Evolutionary conservation across 2,888 invertebrate genomes (phyloP).

Genomic region (Pristionchus fissidentatus): DNA sequence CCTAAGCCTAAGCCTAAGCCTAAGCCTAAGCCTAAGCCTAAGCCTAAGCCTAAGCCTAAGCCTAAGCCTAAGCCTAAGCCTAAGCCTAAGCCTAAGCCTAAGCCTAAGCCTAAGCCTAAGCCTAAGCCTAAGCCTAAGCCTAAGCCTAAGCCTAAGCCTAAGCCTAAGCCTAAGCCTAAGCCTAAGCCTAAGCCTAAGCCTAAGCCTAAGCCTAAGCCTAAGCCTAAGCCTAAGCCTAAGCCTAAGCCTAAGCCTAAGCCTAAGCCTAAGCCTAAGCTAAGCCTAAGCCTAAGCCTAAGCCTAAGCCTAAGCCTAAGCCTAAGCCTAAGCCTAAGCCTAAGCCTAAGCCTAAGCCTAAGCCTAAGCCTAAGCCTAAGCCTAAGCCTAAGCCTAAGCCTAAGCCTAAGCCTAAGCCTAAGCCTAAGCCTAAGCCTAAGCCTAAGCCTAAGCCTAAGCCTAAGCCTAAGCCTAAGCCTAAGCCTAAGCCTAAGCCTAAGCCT

Average conservation of each 20-base stretch:
- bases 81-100: conserved; percentile 45
- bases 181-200: conserved; percentile 25
- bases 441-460: conserved; percentile 44
- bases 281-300: conserved; percentile 48
- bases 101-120: conserved; percentile 45
- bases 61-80: conserved; percentile 31
- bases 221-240: conserved; percentile 15
- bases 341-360: conserved; percentile 50
- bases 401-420: conserved; percentile 51
- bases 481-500: conserved; percentile 14
- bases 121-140: conserved; percentile 40
- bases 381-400: conserved; percentile 53
- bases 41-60: conserved; percentile 6
- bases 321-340: conserved; percentile 29
- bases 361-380: conserved; percentile 50
- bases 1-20: conserved; percentile 24
- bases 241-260: conserved; percentile 25
- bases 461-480: conserved; percentile 13
- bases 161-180: conserved; percentile 31
- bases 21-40: conserved; percentile 30
- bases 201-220: conserved; percentile 31
- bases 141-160: conserved; percentile 23
- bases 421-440: conserved; percentile 50
- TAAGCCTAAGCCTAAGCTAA: conserved; percentile 46
- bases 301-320: conserved; percentile 39